phyloP scores from a whole-genome alignment of 2,113 vertebrate species.

The Rhinoptilus africanus region DNA sequence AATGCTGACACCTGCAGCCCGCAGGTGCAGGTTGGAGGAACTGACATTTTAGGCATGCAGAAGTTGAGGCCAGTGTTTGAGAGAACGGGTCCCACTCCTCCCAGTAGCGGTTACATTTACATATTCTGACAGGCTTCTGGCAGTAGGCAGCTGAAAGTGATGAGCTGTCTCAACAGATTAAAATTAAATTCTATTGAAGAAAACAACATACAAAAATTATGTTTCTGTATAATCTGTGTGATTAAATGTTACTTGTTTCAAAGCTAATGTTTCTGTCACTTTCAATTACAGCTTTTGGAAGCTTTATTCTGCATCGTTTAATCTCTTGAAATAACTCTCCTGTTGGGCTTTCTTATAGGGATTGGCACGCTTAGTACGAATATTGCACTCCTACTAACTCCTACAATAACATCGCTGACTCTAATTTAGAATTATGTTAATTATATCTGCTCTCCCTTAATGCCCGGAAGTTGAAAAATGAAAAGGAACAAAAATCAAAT shows the following conservation, averaged over 20 bases:
- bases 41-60: not conserved
- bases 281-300: slow-evolving; percentile 75
- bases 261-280: slow-evolving; percentile 77
- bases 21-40: not conserved
- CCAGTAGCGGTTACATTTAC: slow-evolving; percentile 16
- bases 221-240: slow-evolving; percentile 71
- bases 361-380: slow-evolving; percentile 27
- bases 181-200: slow-evolving; percentile 74
- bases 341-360: slow-evolving; percentile 47
- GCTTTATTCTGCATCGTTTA: slow-evolving; percentile 76
- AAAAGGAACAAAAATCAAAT: not conserved
- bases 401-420: slow-evolving; percentile 35
- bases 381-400: slow-evolving; percentile 30
- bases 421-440: slow-evolving; percentile 15
- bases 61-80: not conserved
- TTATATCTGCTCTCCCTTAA: not conserved
- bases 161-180: slow-evolving; percentile 71
- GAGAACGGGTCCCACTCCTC: slow-evolving; percentile 42
- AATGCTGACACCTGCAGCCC: not conserved
- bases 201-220: slow-evolving; percentile 74
- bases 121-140: slow-evolving; percentile 63
- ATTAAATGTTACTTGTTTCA: slow-evolving; percentile 78
- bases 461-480: not conserved
- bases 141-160: slow-evolving; percentile 63
- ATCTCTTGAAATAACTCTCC: slow-evolving; percentile 68